Conservation (phyloP, 2,888 invertebrate species). For the Molanna angustata region DNA sequence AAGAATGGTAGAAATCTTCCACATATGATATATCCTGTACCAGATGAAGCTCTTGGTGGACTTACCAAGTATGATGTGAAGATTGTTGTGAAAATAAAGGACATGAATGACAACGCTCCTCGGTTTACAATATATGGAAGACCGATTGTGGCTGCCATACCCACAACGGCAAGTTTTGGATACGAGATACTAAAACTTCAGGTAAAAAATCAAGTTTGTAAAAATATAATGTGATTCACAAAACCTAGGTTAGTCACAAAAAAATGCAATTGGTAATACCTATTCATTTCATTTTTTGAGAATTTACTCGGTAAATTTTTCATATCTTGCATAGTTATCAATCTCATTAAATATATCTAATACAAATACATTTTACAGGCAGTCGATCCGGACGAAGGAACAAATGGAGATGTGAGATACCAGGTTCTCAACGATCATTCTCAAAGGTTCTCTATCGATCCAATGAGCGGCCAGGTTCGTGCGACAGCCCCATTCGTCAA, state of each 20-base stretch:
- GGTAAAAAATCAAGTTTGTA: slow-evolving; percentile 47
- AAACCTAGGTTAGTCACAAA: too few relatives aligned
- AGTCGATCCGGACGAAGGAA: slow-evolving; percentile 68
- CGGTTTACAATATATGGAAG: slow-evolving; percentile 71
- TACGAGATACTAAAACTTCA: slow-evolving; percentile 74
- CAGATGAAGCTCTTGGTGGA: slow-evolving; percentile 68
- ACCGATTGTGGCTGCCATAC: slow-evolving; percentile 80
- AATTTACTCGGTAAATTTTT: too few relatives aligned
- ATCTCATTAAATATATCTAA: too few relatives aligned
- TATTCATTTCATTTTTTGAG: too few relatives aligned
- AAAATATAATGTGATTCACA: too few relatives aligned
- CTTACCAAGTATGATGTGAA: slow-evolving; percentile 76
- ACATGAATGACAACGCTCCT: slow-evolving; percentile 82
- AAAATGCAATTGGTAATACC: too few relatives aligned
- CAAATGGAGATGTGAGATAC: slow-evolving; percentile 78
- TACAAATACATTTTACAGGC: slow-evolving; percentile 58
- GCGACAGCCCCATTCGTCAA: slow-evolving; percentile 66
- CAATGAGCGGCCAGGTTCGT: slow-evolving; percentile 71
- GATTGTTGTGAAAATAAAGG: slow-evolving; percentile 71
- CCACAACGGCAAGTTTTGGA: slow-evolving; percentile 77
- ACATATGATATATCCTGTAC: slow-evolving; percentile 73
- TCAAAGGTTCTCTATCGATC: slow-evolving; percentile 74
- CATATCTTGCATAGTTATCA: too few relatives aligned
- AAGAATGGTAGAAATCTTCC: slow-evolving; percentile 67
- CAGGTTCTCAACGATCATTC: slow-evolving; percentile 76